A percentile compares a stretch with the other conserved stretches of the same genome.
Evolutionary conservation across 1,140 invertebrate species (phyloP).

Genomic region (Mesaphorura yosii): DNA sequence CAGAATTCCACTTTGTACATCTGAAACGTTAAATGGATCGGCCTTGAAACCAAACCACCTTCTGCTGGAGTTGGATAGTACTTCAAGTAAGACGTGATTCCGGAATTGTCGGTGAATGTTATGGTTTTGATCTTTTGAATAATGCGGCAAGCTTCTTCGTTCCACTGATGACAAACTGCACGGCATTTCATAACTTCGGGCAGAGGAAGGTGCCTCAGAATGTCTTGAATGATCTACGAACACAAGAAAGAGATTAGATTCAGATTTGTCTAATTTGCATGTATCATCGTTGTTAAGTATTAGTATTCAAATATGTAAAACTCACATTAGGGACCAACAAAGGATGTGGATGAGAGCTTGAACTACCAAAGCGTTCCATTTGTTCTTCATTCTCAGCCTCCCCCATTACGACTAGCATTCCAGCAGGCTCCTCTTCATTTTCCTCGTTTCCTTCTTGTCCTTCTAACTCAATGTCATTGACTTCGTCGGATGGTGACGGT

Average conservation of each 20-base stretch:
- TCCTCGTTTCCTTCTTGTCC: no score
- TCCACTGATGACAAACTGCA: constrained; percentile 5
- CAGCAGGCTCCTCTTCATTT: no score
- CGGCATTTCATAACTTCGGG: constrained; percentile 5
- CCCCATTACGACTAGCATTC: no score
- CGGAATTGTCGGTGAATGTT: not conserved
- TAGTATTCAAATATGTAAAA: not conserved
- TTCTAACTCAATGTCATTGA: no score
- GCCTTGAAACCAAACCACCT: no score
- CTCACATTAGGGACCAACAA: not conserved
- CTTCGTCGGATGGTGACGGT: no score
- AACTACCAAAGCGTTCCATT: no score
- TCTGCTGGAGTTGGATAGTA: not conserved
- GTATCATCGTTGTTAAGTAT: not conserved
- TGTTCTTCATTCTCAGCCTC: no score
- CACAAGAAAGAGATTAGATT: not conserved
- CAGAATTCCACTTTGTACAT: not conserved
- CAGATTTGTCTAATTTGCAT: not conserved
- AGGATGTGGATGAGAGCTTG: no score
- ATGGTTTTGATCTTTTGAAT: constrained; percentile 7
- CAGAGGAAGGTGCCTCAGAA: constrained; percentile 1
- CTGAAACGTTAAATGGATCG: not conserved
- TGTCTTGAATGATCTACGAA: constrained; percentile 5
- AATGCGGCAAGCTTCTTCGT: constrained; percentile 7
- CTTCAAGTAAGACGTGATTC: not conserved